Percentiles rank a stretch among this genome's conserved stretches.
These are phyloP conservation scores for Garra rufa DNA, from an alignment of 2,113 vertebrate species.

Conservation along the genomic window DNA sequence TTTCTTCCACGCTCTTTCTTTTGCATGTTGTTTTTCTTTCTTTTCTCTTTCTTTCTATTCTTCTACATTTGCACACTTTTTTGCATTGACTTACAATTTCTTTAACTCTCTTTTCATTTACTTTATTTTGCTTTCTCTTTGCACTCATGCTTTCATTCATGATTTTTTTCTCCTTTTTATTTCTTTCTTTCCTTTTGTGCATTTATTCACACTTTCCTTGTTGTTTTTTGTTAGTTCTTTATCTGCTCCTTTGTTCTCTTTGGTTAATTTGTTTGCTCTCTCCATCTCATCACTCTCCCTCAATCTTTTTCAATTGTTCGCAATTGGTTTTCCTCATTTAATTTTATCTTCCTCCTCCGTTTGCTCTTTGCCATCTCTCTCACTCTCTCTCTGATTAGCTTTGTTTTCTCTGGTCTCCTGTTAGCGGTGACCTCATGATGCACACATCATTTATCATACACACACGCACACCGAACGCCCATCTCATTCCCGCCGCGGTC, in stretches of 20 bases:
- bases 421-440: conserved; percentile 18
- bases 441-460: conserved; percentile 33
- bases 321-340: neutral
- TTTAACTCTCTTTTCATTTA: neutral
- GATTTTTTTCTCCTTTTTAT: neutral
- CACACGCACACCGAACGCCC: neutral
- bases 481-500: conserved; percentile 7
- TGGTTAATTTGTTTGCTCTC: neutral
- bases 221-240: neutral
- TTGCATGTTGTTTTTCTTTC: too few relatives aligned
- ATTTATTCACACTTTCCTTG: neutral
- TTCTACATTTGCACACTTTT: neutral
- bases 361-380: neutral
- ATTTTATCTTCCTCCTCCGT: neutral
- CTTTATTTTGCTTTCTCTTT: neutral
- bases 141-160: neutral
- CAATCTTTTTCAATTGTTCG: neutral
- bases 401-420: conserved; percentile 14
- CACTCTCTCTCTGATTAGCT: conserved; percentile 6
- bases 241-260: neutral
- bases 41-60: neutral
- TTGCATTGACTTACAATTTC: neutral
- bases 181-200: neutral
- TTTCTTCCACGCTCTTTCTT: too few relatives aligned
- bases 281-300: neutral